Evolutionary conservation across 2,797 vertebrate species (phyloP).

Genomic region (Zalophus californianus): DNA sequence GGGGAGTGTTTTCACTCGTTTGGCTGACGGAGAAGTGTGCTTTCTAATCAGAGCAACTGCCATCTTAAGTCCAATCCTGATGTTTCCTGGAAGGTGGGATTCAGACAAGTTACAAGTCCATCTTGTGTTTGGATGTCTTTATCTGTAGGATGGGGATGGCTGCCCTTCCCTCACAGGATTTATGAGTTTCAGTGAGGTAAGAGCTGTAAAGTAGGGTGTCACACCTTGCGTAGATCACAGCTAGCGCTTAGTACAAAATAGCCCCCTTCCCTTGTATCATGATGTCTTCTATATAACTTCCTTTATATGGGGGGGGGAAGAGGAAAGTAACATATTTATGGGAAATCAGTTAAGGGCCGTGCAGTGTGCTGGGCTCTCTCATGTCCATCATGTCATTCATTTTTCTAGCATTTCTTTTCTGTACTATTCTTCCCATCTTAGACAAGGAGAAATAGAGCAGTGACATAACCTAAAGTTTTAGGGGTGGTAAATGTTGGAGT

Average conservation of each 20-base stretch:
- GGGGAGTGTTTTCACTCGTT: background rate
- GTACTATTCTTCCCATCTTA: background rate
- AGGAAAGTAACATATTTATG: background rate
- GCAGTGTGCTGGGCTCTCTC: background rate
- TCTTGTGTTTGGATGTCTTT: background rate
- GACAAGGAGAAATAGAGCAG: background rate
- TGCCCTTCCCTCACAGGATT: background rate
- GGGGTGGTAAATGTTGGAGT: background rate
- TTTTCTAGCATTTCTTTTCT: background rate
- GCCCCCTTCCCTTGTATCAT: background rate
- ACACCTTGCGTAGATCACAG: background rate
- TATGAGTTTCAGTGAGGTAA: background rate
- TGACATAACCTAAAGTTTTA: background rate
- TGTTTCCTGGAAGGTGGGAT: background rate
- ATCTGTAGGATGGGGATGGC: background rate
- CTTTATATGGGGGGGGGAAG: background rate
- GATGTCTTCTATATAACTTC: background rate
- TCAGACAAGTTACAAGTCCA: background rate
- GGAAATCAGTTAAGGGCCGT: background rate
- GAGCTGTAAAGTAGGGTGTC: background rate
- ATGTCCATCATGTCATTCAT: background rate
- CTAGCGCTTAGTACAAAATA: background rate
- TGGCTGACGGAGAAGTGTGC: background rate
- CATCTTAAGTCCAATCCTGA: background rate
- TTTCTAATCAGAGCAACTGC: background rate